Percentiles rank a stretch among this genome's conserved stretches.
Conservation (phyloP, 2,797 vertebrate species). For the Myoxocephalus aenaeus region DNA sequence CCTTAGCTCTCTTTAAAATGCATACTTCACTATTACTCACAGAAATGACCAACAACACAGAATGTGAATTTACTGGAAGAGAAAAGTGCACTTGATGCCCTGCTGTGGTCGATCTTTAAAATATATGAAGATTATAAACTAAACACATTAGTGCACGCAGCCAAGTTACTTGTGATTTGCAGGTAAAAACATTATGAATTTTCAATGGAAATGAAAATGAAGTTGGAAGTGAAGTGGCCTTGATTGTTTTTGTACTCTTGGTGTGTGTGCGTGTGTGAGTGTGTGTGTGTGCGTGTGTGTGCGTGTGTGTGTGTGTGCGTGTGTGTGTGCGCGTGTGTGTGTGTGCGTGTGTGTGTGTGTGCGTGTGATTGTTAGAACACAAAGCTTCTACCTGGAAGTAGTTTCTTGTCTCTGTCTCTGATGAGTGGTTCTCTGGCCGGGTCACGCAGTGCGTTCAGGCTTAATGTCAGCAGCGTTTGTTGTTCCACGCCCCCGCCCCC, state of each 20-base stretch:
- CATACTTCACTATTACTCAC: neutral
- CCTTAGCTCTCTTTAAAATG: neutral
- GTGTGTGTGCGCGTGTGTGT: too few relatives aligned
- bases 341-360: too few relatives aligned
- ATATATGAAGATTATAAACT: too few relatives aligned
- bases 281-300: too few relatives aligned
- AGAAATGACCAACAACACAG: too few relatives aligned
- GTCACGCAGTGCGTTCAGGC: constrained; percentile 40
- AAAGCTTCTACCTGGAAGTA: constrained; percentile 7
- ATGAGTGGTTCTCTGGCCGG: constrained; percentile 25
- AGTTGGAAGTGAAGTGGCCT: too few relatives aligned
- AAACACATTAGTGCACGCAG: neutral
- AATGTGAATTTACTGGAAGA: too few relatives aligned
- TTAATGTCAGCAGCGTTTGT: constrained; percentile 35
- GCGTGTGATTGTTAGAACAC: neutral
- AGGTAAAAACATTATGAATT: neutral
- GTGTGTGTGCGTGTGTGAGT: neutral
- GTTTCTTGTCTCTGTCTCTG: constrained; percentile 1
- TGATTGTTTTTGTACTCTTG: neutral
- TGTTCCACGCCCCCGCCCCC: neutral
- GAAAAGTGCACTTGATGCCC: too few relatives aligned
- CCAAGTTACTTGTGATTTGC: neutral
- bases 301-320: too few relatives aligned
- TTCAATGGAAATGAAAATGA: neutral
- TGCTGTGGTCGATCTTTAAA: too few relatives aligned